Evolutionary conservation across 2,888 invertebrate genomes (phyloP), one percentile per base, ranked within the genome.

Genomic region (Esperia sulphurella): DNA sequence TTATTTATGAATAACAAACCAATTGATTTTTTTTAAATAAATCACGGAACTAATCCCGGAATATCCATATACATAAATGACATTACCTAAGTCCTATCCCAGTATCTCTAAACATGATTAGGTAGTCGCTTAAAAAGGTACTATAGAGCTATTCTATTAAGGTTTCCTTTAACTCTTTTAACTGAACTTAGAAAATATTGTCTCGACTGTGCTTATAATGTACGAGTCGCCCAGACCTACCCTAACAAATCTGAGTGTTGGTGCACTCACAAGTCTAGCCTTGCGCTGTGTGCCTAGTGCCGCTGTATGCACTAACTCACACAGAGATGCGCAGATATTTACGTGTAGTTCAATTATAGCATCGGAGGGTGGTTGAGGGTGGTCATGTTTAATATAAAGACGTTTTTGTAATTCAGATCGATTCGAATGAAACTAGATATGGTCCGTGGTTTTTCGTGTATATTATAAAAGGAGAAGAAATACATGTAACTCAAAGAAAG

Each of bases 271-370:
- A 59, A 63, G 65, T 63, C 68, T 68, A 67, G 68, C 54, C 54
- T 50, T 21, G 50, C 52, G 57, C 61, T 63, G 68, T 67, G 65
- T 68, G 70, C 55, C 61, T 65, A 63, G 61, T 51, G 50, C 58
- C 53, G 21, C 46, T 50, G 44, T 51, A 41, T 53, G 57, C 61
- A 59, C 59, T 58, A 48, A 67, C 68, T 48, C 75, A 72, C 71
- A 68, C 68, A 58, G 46, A 58, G 46, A 44, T 52, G 45, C 49
- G 31, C 45, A 46, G 44, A 50, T 58, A 65, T 68, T 65, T 75
- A 73, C 68, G 70, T 58, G 62, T 68, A 71, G 65, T 75, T 74
- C 77, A 77, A 75, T 82, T 80, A 71, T 69, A 63, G 63, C 65
- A 65, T 74, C 53, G 65, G 63, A 64, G 57, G 63, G 63, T 62